Evolutionary conservation across 1,140 invertebrate species (phyloP).

Genomic region (Araneus ventricosus): DNA sequence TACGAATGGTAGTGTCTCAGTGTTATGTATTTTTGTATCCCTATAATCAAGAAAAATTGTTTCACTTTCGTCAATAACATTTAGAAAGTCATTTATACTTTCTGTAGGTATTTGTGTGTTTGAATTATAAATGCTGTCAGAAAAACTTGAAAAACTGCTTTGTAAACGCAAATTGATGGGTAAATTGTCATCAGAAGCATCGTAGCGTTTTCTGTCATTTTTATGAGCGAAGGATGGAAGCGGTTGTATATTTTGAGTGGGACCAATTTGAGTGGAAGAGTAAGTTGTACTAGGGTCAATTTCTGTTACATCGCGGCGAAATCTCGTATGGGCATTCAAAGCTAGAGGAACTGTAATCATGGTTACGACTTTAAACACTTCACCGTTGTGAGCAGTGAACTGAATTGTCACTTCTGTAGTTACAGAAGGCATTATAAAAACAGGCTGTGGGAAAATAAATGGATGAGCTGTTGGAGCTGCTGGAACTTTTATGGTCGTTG

Average conservation of each 20-base stretch:
- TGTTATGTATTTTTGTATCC: not conserved
- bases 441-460: slow-evolving; percentile 76
- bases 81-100: not conserved
- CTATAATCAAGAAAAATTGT: not conserved
- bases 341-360: slow-evolving; percentile 75
- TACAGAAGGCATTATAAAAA: slow-evolving; percentile 75
- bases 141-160: not conserved
- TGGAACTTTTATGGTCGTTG: slow-evolving; percentile 75
- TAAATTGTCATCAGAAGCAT: not conserved
- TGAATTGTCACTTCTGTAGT: slow-evolving; percentile 77
- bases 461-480: slow-evolving; percentile 82
- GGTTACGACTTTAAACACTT: slow-evolving; percentile 77
- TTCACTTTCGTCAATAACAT: not conserved
- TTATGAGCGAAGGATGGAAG: not conserved
- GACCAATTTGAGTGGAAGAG: not conserved
- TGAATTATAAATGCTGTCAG: not conserved
- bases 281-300: not conserved
- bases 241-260: not conserved
- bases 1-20: not conserved
- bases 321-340: slow-evolving; percentile 62
- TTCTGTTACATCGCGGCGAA: slow-evolving; percentile 60
- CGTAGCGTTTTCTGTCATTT: not conserved
- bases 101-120: not conserved
- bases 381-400: slow-evolving; percentile 77
- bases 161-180: not conserved